phyloP scores from a whole-genome alignment of 2,113 vertebrate species.

The Corydoras sp. region DNA sequence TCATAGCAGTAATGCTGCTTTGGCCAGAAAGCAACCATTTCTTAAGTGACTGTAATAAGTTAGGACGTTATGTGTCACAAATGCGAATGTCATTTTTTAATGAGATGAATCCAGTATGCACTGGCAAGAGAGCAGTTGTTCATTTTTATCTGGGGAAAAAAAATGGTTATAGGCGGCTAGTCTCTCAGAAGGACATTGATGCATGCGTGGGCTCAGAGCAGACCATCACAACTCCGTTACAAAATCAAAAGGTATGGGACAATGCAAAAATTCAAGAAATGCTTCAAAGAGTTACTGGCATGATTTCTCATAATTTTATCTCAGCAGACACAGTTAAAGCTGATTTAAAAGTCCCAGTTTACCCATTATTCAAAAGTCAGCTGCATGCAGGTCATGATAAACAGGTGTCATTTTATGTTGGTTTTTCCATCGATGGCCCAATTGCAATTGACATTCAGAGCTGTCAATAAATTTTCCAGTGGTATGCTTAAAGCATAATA shows the following conservation, averaged over 20 bases:
- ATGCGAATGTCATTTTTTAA: constrained; percentile 45
- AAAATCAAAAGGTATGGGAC: constrained; percentile 55
- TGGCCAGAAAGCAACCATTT: constrained; percentile 39
- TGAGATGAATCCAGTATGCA: constrained; percentile 46
- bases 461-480: background rate
- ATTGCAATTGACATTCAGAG: constrained; percentile 52
- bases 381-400: constrained; percentile 25
- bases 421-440: constrained; percentile 61
- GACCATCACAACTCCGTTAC: constrained; percentile 41
- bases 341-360: constrained; percentile 45
- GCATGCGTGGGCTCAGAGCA: background rate
- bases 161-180: constrained; percentile 43
- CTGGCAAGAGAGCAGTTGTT: constrained; percentile 45
- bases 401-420: constrained; percentile 54
- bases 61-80: constrained; percentile 47
- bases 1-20: constrained; percentile 54
- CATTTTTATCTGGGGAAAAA: constrained; percentile 60
- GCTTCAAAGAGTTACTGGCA: constrained; percentile 47
- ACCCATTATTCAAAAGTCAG: constrained; percentile 51
- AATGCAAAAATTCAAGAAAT: constrained; percentile 34
- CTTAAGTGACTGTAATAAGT: fast-evolving
- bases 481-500: no score
- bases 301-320: constrained; percentile 22
- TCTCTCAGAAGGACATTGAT: constrained; percentile 42
- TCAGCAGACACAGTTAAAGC: constrained; percentile 34